A percentile compares a stretch with the other conserved stretches of the same genome.
Evolutionary conservation across 2,888 invertebrate genomes (phyloP).

Genomic region (Ophion obscuratus): DNA sequence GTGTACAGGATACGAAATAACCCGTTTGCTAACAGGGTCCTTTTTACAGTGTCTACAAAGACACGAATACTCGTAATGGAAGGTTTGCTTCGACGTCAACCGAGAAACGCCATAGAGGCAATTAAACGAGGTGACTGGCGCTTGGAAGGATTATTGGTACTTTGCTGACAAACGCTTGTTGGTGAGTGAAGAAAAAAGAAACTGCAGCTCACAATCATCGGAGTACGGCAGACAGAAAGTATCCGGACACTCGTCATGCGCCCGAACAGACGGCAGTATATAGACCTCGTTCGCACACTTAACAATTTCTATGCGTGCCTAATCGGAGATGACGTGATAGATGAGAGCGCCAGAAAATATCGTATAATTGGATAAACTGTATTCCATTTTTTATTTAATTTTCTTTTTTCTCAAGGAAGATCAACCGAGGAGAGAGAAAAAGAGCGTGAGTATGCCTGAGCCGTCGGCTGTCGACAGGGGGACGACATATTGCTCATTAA

Average conservation of each 20-base stretch:
- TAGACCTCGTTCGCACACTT: slow-evolving; percentile 49
- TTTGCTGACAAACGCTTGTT: slow-evolving; percentile 34
- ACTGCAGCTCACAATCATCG: slow-evolving; percentile 31
- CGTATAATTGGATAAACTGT: slow-evolving; percentile 64
- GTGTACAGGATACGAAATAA: slow-evolving; percentile 24
- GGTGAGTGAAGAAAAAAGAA: slow-evolving; percentile 13
- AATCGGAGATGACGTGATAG: slow-evolving; percentile 52
- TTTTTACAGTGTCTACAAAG: neutral
- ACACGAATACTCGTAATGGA: slow-evolving; percentile 39
- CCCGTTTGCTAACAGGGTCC: slow-evolving; percentile 17
- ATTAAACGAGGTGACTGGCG: slow-evolving; percentile 82
- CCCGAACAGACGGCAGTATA: slow-evolving; percentile 42
- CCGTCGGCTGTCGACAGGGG: slow-evolving; percentile 20
- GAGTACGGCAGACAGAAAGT: slow-evolving; percentile 55
- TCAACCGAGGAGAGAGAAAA: slow-evolving; percentile 26
- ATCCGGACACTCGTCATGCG: slow-evolving; percentile 51
- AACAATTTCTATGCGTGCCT: slow-evolving; percentile 48
- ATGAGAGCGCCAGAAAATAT: slow-evolving; percentile 40
- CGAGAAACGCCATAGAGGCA: slow-evolving; percentile 70
- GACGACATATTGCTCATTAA: slow-evolving; percentile 35
- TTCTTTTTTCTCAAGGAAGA: slow-evolving; percentile 6
- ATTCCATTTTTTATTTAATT: slow-evolving; percentile 47
- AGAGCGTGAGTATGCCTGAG: slow-evolving; percentile 25
- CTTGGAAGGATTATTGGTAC: slow-evolving; percentile 63
- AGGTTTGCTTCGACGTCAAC: slow-evolving; percentile 32